Evolutionary conservation across 2,797 vertebrate species (phyloP), one percentile per base, ranked within the genome.

Genomic region (Darevskia nairensis): DNA sequence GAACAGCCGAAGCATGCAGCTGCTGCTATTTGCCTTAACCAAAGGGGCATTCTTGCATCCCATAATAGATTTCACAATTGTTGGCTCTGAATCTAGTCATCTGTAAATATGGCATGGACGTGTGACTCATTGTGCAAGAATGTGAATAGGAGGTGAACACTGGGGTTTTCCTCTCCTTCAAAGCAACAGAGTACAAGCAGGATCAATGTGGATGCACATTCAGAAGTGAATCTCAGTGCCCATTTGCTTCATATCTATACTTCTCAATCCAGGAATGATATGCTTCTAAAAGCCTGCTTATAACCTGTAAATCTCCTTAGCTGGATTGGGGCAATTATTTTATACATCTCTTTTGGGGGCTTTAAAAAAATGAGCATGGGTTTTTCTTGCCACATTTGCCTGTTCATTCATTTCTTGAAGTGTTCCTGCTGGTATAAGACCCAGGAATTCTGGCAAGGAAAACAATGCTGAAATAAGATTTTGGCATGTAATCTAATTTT

Each of bases 401-500:
- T 15, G 17, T 69, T 21, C 25, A 64, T 74, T 75, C 69, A 68
- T 85, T 85, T 89, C 23, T 69, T n/a, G 25, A 71, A 44, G 27
- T n/a, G 19, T 44, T 78, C 32, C 55, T 85, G 9, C 17, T 84
- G 89, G 84, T 23, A n/a, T 66, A 32, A 66, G 78, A 29, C 0
- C 2, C 66, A 85, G 80, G 71, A 50, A 41, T 8, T 8, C 3
- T 87, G 19, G 68, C 6, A 66, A 80, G 79, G 79, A 90, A 75
- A 89, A 80, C 2, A 87, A 85, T 79, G 2, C 55, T 44, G 55
- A 92, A 92, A 61, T 39, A 0, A 86, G 72, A 1, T 61, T 75
- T 86, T 6, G 29, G 35, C 23, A 77, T 83, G 59, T 91, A 94
- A 86, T 86, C 17, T 94, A 29, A 69, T 91, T 93, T 94, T 77